Percentiles rank a stretch among this genome's conserved stretches.
phyloP scores from a whole-genome alignment of 1,140 invertebrate species.

The Conus betulinus region DNA sequence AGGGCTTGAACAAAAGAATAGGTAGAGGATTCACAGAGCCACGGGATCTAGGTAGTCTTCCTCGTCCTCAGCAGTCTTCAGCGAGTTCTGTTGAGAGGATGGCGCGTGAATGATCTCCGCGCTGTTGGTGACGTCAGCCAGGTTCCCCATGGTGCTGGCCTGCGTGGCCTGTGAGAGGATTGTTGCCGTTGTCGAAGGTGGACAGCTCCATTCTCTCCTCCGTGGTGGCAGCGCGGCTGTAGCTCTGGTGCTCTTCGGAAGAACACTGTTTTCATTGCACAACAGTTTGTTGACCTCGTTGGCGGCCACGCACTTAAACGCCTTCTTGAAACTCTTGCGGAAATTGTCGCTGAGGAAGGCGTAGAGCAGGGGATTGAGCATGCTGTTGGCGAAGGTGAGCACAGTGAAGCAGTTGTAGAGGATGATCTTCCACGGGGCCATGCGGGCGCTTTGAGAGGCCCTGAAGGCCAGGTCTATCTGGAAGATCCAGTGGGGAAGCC shows the following conservation, averaged over 20 bases:
- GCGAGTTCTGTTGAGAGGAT: not conserved
- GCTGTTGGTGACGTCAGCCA: not conserved
- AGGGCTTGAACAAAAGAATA: not conserved
- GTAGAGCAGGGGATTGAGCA: slow-evolving; percentile 87
- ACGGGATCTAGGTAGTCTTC: slow-evolving; percentile 45
- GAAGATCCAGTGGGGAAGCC: slow-evolving; percentile 96
- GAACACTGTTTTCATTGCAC: slow-evolving; percentile 93
- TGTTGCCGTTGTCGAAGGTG: slow-evolving; percentile 39
- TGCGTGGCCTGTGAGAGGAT: not conserved
- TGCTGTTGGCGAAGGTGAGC: slow-evolving; percentile 78
- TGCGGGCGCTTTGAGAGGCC: not conserved
- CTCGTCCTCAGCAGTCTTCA: slow-evolving; percentile 33
- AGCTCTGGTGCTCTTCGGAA: slow-evolving; percentile 78
- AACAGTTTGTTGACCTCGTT: slow-evolving; percentile 73
- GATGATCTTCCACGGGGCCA: slow-evolving; percentile 56
- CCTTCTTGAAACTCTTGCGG: slow-evolving; percentile 86
- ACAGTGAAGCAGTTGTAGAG: slow-evolving; percentile 69
- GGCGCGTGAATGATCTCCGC: slow-evolving; percentile 14
- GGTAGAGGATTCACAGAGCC: slow-evolving; percentile 19
- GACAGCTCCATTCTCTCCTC: slow-evolving; percentile 52
- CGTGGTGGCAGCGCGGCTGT: slow-evolving; percentile 27
- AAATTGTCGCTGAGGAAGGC: slow-evolving; percentile 89
- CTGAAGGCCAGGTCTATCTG: slow-evolving; percentile 75
- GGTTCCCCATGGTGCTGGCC: slow-evolving; percentile 1
- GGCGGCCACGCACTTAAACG: slow-evolving; percentile 75